Evolutionary conservation across 2,888 invertebrate species (phyloP).

Genomic region (Biston betularia): DNA sequence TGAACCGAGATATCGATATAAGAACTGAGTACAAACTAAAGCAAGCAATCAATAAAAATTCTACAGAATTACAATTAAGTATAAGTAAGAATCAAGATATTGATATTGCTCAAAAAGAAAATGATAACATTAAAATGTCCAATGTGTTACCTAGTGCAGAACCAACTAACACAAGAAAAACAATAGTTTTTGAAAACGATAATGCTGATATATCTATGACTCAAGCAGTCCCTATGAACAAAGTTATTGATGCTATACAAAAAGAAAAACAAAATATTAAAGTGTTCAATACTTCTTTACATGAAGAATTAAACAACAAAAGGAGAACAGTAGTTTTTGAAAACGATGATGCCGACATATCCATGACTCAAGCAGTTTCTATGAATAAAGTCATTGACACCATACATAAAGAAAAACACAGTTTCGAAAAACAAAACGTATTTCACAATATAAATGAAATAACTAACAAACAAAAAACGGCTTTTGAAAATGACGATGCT

Average conservation of each 20-base stretch:
- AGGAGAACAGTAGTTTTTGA: conserved; percentile 14
- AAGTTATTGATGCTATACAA: conserved; percentile 6
- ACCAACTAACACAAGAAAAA: neutral
- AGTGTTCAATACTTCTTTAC: neutral
- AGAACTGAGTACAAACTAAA: neutral
- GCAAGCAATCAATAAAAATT: neutral
- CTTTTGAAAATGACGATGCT: conserved; percentile 43
- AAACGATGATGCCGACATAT: conserved; percentile 42
- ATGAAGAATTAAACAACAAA: conserved; percentile 4
- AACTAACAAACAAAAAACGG: conserved; percentile 39
- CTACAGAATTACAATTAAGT: neutral
- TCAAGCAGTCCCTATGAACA: conserved; percentile 45
- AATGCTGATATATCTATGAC: conserved; percentile 49
- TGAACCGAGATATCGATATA: conserved; percentile 1
- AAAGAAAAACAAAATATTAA: neutral
- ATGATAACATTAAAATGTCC: neutral
- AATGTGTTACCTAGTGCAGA: conserved; percentile 9
- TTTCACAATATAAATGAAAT: neutral
- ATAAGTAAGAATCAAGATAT: neutral
- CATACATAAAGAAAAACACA: neutral
- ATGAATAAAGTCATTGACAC: conserved; percentile 30
- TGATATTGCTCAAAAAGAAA: neutral
- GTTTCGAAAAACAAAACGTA: neutral
- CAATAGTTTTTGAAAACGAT: conserved; percentile 19
- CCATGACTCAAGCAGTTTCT: conserved; percentile 50